Conservation (phyloP, 2,797 vertebrate genomes). For the Nasua narica region DNA sequence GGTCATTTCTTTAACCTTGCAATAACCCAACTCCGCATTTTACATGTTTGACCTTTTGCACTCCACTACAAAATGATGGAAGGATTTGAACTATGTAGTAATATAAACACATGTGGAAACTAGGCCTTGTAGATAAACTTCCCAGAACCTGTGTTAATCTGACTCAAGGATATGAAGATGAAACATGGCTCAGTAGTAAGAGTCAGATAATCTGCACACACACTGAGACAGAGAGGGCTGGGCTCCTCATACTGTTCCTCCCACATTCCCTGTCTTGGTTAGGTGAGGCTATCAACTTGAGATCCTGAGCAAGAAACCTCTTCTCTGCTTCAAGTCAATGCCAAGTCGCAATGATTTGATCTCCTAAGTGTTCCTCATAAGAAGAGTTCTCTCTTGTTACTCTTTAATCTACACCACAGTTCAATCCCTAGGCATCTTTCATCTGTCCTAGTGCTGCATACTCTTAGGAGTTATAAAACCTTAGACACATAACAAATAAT, state of each 20-base stretch:
- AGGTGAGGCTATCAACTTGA: neutral
- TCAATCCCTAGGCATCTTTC: neutral
- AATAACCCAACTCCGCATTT: neutral
- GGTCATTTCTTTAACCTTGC: constrained; percentile 16
- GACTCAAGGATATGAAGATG: neutral
- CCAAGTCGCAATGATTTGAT: neutral
- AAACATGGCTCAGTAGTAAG: neutral
- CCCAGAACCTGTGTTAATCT: neutral
- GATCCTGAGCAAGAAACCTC: neutral
- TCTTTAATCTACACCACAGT: neutral
- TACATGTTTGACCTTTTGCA: constrained; percentile 19
- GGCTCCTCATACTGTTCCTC: neutral
- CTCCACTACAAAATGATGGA: neutral
- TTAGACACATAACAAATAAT: neutral
- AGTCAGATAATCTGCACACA: neutral
- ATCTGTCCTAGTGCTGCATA: neutral
- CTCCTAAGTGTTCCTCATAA: neutral
- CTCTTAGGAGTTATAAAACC: neutral
- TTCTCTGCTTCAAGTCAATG: neutral
- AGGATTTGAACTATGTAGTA: neutral
- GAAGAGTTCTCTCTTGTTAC: neutral
- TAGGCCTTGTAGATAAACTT: neutral
- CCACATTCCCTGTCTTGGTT: neutral
- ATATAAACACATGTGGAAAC: constrained; percentile 41
- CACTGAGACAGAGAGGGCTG: neutral